Conservation (phyloP, 2,888 invertebrate genomes). For the Sialis fuliginosa region DNA sequence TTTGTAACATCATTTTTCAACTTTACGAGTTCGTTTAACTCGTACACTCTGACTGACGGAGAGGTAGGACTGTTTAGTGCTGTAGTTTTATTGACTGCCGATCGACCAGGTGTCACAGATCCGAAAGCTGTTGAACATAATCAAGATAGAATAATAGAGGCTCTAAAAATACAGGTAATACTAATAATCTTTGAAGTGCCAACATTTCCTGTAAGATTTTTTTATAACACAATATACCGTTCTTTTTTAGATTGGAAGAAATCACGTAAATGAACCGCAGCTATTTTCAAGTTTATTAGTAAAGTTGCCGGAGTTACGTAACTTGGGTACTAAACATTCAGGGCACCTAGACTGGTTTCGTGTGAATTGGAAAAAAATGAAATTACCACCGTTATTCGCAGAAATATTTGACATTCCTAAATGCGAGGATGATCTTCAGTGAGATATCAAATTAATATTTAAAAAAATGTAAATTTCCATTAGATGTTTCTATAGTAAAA, state of each 20-base stretch:
- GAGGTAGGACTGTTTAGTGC: constrained; percentile 82
- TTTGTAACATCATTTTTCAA: constrained; percentile 70
- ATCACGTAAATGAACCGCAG: constrained; percentile 39
- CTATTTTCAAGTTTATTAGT: constrained; percentile 34
- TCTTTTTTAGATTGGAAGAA: constrained; percentile 31
- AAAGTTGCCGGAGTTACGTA: constrained; percentile 58
- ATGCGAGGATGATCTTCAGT: constrained; percentile 47
- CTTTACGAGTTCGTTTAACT: constrained; percentile 58
- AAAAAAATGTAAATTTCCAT: not conserved
- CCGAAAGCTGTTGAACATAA: constrained; percentile 59
- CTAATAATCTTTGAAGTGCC: not conserved
- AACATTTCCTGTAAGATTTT: not conserved
- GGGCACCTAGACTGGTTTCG: constrained; percentile 82
- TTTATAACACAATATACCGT: not conserved
- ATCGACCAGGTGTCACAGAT: constrained; percentile 65
- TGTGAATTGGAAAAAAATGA: constrained; percentile 66
- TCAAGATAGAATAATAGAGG: constrained; percentile 69
- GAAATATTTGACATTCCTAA: constrained; percentile 95
- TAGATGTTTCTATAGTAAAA: constrained; percentile 1
- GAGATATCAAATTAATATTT: constrained; percentile 7
- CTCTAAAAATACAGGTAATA: constrained; percentile 61
- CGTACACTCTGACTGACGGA: constrained; percentile 66
- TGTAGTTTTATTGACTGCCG: constrained; percentile 64
- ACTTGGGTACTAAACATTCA: constrained; percentile 66
- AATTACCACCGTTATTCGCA: constrained; percentile 82